Evolutionary conservation across 2,113 vertebrate species (phyloP).

Genomic region (Barbus barbus): DNA sequence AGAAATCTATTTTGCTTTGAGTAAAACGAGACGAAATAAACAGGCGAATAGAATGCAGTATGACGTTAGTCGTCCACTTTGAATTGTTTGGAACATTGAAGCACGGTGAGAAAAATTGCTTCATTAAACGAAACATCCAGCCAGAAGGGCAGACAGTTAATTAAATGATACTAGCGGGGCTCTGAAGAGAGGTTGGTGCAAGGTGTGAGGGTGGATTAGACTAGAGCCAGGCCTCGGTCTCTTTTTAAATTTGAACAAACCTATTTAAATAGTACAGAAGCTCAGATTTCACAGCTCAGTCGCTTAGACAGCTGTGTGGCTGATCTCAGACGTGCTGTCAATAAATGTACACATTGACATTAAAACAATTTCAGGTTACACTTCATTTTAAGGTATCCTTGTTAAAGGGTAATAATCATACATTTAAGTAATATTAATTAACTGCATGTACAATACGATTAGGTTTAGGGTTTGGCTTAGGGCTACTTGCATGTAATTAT

Average conservation of each 20-base stretch:
- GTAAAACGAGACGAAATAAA: conserved; percentile 49
- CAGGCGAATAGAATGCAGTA: not conserved
- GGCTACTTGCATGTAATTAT: too few species aligned
- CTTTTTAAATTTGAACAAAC: conserved; percentile 5
- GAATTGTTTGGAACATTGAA: conserved; percentile 40
- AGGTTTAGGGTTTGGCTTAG: too few species aligned
- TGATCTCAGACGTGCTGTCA: not conserved
- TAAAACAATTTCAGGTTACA: too few species aligned
- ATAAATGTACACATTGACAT: not conserved
- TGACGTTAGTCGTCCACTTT: conserved; percentile 12
- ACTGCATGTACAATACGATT: too few species aligned
- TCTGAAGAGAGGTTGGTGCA: conserved; percentile 30
- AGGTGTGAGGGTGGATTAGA: conserved; percentile 39
- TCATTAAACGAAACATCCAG: conserved; percentile 46
- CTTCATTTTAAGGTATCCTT: too few species aligned
- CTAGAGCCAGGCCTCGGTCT: not conserved
- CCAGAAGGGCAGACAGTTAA: conserved; percentile 43
- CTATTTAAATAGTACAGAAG: not conserved
- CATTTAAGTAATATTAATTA: too few species aligned
- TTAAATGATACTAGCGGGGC: conserved; percentile 45
- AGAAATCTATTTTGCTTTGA: conserved; percentile 35
- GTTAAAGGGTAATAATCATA: too few species aligned
- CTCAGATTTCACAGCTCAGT: not conserved
- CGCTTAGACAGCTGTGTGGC: not conserved
- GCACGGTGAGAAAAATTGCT: conserved; percentile 28